phyloP scores from a whole-genome alignment of 2,888 invertebrate genomes.

The Scaptomyza parva region DNA sequence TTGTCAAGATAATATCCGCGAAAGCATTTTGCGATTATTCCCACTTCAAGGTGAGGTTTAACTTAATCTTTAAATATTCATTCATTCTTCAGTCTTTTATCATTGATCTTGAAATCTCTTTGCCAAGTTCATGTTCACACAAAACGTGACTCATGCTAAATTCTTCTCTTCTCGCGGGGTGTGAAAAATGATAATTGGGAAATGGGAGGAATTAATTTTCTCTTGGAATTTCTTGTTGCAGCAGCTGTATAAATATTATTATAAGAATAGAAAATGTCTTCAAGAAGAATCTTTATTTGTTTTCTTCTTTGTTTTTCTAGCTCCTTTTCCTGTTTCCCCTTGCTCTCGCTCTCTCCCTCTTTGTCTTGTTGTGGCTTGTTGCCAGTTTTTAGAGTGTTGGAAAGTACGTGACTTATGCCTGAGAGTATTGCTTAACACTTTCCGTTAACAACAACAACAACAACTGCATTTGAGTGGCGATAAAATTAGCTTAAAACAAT shows the following conservation, averaged over 20 bases:
- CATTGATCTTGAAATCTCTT: too few species aligned
- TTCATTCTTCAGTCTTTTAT: too few species aligned
- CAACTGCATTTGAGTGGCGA: conserved; percentile 27
- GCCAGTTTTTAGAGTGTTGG: conserved; percentile 19
- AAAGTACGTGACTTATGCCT: conserved; percentile 71
- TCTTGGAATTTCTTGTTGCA: conserved; percentile 2
- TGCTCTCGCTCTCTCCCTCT: background rate
- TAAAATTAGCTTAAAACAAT: conserved; percentile 43
- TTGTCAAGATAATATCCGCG: too few species aligned
- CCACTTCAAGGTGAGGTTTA: too few species aligned
- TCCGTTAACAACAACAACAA: conserved; percentile 29
- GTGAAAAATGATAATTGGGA: too few species aligned
- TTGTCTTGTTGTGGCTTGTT: conserved; percentile 20
- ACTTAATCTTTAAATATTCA: too few species aligned
- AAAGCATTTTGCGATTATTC: too few species aligned
- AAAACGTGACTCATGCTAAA: background rate
- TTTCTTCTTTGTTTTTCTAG: conserved; percentile 13
- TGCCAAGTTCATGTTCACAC: too few species aligned
- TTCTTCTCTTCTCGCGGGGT: too few species aligned
- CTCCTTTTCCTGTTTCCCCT: conserved; percentile 13
- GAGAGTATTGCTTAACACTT: conserved; percentile 65
- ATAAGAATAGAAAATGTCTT: conserved; percentile 19
- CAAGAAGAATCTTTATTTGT: conserved; percentile 14
- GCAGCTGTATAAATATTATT: conserved; percentile 39
- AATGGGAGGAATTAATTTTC: too few species aligned